These are phyloP conservation scores for Cichlasoma orientale DNA, from an alignment of 2,797 vertebrate species.

Conservation along the genomic window DNA sequence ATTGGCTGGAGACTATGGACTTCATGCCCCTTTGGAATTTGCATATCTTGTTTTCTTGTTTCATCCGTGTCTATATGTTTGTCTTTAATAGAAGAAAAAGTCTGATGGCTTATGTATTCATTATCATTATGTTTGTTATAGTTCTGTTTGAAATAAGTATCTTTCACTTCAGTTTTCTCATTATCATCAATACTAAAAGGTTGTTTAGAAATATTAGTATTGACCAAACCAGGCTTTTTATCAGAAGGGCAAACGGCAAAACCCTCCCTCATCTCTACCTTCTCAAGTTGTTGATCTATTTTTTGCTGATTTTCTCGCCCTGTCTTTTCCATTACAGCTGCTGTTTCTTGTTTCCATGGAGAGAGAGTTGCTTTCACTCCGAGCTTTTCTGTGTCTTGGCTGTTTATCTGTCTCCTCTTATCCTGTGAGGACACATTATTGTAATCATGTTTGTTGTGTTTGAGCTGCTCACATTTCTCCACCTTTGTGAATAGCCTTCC, in stretches of 20 bases:
- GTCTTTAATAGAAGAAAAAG: constrained; percentile 17
- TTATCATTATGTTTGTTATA: constrained; percentile 35
- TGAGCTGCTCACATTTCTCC: constrained; percentile 63
- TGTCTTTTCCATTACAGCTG: constrained; percentile 60
- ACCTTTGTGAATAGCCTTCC: constrained; percentile 54
- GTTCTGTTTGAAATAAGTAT: constrained; percentile 24
- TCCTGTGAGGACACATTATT: constrained; percentile 63
- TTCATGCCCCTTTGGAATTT: constrained; percentile 35
- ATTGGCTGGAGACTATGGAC: constrained; percentile 25
- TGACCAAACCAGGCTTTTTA: constrained; percentile 13
- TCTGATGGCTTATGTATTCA: constrained; percentile 43
- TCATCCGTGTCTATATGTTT: constrained; percentile 33
- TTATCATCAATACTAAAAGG: neutral
- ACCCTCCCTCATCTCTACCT: constrained; percentile 46
- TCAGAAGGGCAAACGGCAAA: constrained; percentile 24
- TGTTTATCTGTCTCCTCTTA: constrained; percentile 52
- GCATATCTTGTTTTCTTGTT: constrained; percentile 33
- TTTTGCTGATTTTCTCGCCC: constrained; percentile 47
- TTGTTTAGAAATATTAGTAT: constrained; percentile 34
- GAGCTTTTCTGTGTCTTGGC: constrained; percentile 51
- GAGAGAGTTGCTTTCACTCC: constrained; percentile 28
- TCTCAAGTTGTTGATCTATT: constrained; percentile 50
- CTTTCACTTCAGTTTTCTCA: constrained; percentile 34
- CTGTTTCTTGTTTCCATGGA: constrained; percentile 69
- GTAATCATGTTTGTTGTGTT: constrained; percentile 63